Conservation (phyloP, 2,888 invertebrate genomes). For the Anarsia innoxiella region DNA sequence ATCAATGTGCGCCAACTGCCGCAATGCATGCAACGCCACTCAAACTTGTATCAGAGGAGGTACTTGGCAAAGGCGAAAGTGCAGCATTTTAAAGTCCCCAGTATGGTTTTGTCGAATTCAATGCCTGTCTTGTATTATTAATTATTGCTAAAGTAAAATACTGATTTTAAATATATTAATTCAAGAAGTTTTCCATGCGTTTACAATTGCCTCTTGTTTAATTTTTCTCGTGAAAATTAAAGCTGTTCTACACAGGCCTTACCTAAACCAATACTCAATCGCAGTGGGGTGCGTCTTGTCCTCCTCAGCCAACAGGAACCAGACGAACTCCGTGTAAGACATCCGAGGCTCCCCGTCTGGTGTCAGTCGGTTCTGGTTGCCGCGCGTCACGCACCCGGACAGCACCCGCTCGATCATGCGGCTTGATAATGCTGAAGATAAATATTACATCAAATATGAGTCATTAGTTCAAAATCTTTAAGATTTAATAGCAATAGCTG, state of each 20-base stretch:
- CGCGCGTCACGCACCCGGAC: conserved; percentile 95
- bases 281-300: conserved; percentile 98
- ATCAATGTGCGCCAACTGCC: conserved; percentile 24
- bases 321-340: conserved; percentile 99
- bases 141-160: too few relatives aligned
- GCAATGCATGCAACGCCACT: conserved; percentile 25
- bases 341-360: conserved; percentile 84
- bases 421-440: conserved; percentile 89
- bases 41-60: conserved; percentile 15
- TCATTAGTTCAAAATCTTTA: too few relatives aligned
- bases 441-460: too few relatives aligned
- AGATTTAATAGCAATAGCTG: too few relatives aligned
- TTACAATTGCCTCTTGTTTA: too few relatives aligned
- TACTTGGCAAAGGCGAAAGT: conserved; percentile 3
- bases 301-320: conserved; percentile 99
- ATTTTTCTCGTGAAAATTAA: too few relatives aligned
- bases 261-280: conserved; percentile 96
- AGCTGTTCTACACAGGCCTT: too few relatives aligned
- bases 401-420: conserved; percentile 98
- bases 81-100: too few relatives aligned
- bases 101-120: too few relatives aligned
- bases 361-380: conserved; percentile 72
- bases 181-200: too few relatives aligned
- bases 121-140: too few relatives aligned
- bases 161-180: too few relatives aligned